These are phyloP conservation scores for Tachina lurida DNA, from an alignment of 2,888 invertebrate species.

Conservation along the genomic window DNA sequence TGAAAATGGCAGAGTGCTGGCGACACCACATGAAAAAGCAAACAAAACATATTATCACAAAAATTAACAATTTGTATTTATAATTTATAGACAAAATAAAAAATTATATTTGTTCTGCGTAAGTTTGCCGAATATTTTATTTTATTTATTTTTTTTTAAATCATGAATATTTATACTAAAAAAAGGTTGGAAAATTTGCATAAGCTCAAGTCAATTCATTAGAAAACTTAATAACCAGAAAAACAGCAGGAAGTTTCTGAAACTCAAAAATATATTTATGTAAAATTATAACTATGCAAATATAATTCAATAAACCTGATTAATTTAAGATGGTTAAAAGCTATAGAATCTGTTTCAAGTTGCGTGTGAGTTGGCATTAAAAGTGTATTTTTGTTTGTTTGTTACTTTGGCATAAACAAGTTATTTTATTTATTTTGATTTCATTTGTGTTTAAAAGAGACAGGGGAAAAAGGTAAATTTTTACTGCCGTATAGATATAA, in stretches of 20 bases:
- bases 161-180: not conserved
- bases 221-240: not conserved
- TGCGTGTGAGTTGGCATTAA: not conserved
- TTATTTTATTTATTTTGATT: too few relatives aligned
- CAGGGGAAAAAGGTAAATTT: too few relatives aligned
- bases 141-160: not conserved
- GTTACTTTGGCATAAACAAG: not conserved
- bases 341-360: not conserved
- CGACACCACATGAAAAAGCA: constrained; percentile 5
- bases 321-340: too few relatives aligned
- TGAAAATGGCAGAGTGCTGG: not conserved
- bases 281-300: too few relatives aligned
- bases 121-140: not conserved
- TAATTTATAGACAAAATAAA: not conserved
- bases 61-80: not conserved
- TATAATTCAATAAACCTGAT: too few relatives aligned
- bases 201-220: not conserved
- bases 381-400: not conserved
- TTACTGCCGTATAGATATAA: too few relatives aligned
- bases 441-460: too few relatives aligned
- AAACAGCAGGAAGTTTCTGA: not conserved
- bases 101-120: not conserved
- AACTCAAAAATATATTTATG: too few relatives aligned
- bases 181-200: not conserved
- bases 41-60: not conserved